Base-by-base conservation (phyloP, 2,888 invertebrate species). In the Callinectes sapidus region DNA sequence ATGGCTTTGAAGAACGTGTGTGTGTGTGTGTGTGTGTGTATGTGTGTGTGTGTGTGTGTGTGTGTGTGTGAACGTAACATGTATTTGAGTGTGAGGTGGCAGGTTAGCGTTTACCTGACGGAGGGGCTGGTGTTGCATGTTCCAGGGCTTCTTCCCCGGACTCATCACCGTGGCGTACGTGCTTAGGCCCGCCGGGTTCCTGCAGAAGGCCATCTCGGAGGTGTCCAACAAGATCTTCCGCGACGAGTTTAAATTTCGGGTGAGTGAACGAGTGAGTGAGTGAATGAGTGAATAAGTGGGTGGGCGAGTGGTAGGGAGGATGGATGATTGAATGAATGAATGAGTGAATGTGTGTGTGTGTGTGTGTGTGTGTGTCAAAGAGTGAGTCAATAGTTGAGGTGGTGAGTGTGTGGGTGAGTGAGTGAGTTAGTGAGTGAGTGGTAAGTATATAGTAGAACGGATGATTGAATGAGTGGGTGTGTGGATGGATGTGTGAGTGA, bases 201-300 rank as follows among this genome's bases (percentile, higher is more conserved):
- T 99, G 95, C 99, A 99, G 96, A 98, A 99, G 96, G 99, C 99
- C 61, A 97, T 99, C 95, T 98, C 98, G 2, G 99, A 99, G 97
- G 98, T 98, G 95, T 98, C 99, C 96, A 96, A 96, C 94, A 96
- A 96, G 95, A 95, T 96, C 95, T 98, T 98, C 95, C 98, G 98
- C 95, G 98, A 99, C 95, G 98, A 98, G 96, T 98, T 98, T 96
- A 97, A 98, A 95, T 98, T 98, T 96, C 97, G 98, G 95, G 98
- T 98, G 95, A 97, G 95, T 94, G 14, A 13, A 23, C 5, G 71
- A 18, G 28, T n/a, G 23, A 71, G 71, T 18, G 28, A 10, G n/a
- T n/a, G n/a, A 28, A 2, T 28, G 23, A 71, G 71, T 28, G 28
- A 28, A 61, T 61, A 5, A 61, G 61, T 23, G 61, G 2, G 61